These are phyloP conservation scores for Stomatorhinus walkeri DNA, from an alignment of 2,797 vertebrate genomes.

Conservation along the genomic window DNA sequence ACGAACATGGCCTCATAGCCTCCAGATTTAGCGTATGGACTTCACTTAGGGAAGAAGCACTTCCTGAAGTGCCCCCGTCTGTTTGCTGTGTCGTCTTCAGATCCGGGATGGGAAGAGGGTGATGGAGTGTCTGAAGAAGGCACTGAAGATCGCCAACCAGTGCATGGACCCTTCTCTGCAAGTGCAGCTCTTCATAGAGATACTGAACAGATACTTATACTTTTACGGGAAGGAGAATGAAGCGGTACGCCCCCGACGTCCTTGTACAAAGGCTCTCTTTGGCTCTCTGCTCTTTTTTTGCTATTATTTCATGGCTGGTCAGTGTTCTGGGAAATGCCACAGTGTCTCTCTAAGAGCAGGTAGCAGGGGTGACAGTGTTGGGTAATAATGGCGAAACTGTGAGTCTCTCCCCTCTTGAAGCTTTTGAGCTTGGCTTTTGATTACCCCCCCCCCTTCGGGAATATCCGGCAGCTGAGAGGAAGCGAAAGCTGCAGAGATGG, in stretches of 20 bases:
- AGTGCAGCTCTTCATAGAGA: conserved; percentile 98
- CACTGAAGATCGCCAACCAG: conserved; percentile 97
- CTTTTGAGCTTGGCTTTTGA: too few species aligned
- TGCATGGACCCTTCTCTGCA: conserved; percentile 99
- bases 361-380: background rate
- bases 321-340: background rate
- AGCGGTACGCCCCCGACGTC: conserved; percentile 57
- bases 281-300: background rate
- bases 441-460: too few species aligned
- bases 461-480: background rate
- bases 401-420: too few species aligned
- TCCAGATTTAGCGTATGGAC: background rate
- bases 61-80: background rate
- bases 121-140: conserved; percentile 98
- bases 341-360: background rate
- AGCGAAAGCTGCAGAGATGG: background rate
- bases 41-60: background rate
- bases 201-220: conserved; percentile 97
- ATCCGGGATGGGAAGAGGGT: conserved; percentile 93
- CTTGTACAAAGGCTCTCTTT: background rate
- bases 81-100: conserved; percentile 47
- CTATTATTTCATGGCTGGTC: background rate
- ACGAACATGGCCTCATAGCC: background rate
- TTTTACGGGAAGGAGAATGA: conserved; percentile 98
- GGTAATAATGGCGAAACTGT: background rate